These are phyloP conservation scores for Metacarcinus magister DNA, from an alignment of 2,888 invertebrate species.

Conservation along the genomic window DNA sequence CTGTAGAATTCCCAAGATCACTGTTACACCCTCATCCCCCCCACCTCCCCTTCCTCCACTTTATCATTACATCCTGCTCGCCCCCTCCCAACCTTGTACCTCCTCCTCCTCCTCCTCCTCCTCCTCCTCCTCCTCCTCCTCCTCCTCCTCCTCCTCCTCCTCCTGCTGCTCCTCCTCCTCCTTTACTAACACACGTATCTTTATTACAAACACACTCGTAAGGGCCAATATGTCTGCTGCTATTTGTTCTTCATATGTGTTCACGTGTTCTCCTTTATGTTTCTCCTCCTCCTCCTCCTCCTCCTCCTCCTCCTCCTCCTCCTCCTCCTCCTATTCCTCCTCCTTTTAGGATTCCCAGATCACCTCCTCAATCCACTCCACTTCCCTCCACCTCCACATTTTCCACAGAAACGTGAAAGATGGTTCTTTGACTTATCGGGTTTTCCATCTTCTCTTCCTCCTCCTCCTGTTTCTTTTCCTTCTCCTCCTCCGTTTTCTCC, in stretches of 20 bases:
- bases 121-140: slow-evolving; percentile 1
- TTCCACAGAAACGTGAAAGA: not conserved
- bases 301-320: not conserved
- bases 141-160: not conserved
- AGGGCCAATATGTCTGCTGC: too few relatives aligned
- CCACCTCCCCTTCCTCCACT: too few relatives aligned
- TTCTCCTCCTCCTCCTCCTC: not conserved
- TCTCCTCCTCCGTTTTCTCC: not conserved
- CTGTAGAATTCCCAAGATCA: too few relatives aligned
- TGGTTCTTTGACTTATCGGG: not conserved
- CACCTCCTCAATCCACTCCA: not conserved
- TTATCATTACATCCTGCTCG: too few relatives aligned
- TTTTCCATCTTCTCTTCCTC: not conserved
- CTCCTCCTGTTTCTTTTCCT: not conserved
- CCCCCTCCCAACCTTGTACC: not conserved
- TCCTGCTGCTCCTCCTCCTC: not conserved
- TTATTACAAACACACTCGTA: too few relatives aligned
- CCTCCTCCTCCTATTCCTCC: not conserved
- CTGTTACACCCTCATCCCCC: too few relatives aligned
- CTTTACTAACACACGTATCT: too few relatives aligned
- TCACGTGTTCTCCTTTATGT: too few relatives aligned
- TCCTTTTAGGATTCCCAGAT: not conserved
- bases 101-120: slow-evolving; percentile 42
- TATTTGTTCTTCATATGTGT: too few relatives aligned
- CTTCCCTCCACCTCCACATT: not conserved